These are phyloP conservation scores for Hirtodrosophila confusa DNA, from an alignment of 2,888 invertebrate species.

Conservation along the genomic window DNA sequence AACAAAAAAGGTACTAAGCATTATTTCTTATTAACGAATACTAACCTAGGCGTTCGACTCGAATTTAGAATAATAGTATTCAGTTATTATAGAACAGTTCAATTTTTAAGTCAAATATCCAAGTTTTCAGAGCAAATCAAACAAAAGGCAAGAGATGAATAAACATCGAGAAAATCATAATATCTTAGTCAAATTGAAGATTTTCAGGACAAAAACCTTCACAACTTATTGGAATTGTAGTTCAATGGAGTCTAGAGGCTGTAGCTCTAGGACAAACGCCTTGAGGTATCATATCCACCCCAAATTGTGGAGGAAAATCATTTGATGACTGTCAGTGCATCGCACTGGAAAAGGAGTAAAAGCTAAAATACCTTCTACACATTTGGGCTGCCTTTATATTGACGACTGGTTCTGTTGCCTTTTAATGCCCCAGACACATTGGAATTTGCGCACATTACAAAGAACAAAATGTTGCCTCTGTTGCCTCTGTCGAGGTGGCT, in stretches of 20 bases:
- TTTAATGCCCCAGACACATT: constrained; percentile 61
- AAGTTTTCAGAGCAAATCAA: too few species aligned
- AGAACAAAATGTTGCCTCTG: constrained; percentile 56
- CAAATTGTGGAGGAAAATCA: constrained; percentile 2
- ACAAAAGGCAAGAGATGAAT: too few species aligned
- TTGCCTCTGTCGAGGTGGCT: constrained; percentile 27
- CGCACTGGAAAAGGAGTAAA: constrained; percentile 55
- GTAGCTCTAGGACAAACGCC: not conserved
- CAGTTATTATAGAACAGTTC: too few species aligned
- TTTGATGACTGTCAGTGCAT: constrained; percentile 37
- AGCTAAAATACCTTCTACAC: constrained; percentile 44
- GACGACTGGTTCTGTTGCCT: constrained; percentile 38
- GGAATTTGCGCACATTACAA: constrained; percentile 68
- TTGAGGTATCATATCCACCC: not conserved
- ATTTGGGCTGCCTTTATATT: constrained; percentile 51
- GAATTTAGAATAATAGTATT: too few species aligned
- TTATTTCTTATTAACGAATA: too few species aligned
- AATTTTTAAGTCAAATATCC: too few species aligned
- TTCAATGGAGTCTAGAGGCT: not conserved
- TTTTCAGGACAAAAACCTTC: not conserved
- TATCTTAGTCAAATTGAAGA: too few species aligned
- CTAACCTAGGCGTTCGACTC: too few species aligned
- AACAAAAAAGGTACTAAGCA: too few species aligned
- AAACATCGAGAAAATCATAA: too few species aligned
- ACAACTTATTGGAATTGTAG: not conserved